phyloP scores from a whole-genome alignment of 1,140 invertebrate species.

The Pinna nobilis region DNA sequence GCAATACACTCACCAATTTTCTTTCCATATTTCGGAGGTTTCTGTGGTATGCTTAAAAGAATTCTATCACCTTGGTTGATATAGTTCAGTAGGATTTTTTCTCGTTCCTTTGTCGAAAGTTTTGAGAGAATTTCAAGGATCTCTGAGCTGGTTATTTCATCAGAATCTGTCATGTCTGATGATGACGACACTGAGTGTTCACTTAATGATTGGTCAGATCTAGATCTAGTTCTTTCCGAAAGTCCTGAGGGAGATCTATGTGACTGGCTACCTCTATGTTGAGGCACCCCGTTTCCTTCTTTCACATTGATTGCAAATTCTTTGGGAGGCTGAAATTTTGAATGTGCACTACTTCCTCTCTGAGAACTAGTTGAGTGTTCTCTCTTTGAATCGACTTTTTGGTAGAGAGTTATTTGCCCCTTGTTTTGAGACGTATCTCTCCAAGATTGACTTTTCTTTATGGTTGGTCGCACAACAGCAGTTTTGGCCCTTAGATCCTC shows the following conservation, averaged over 20 bases:
- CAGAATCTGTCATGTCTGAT: slow-evolving; percentile 40
- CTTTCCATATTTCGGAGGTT: slow-evolving; percentile 61
- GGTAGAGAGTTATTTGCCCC: neutral
- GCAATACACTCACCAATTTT: slow-evolving; percentile 60
- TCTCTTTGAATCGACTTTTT: neutral
- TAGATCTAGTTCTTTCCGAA: slow-evolving; percentile 8
- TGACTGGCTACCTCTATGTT: slow-evolving; percentile 15
- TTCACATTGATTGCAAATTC: slow-evolving; percentile 47
- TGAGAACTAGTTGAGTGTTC: neutral
- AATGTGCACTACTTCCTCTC: slow-evolving; percentile 41
- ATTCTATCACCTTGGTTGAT: slow-evolving; percentile 57
- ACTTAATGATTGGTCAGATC: slow-evolving; percentile 32
- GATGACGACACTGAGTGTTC: slow-evolving; percentile 8
- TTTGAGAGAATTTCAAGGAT: slow-evolving; percentile 33
- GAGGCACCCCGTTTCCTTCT: slow-evolving; percentile 12
- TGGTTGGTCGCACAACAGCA: slow-evolving; percentile 36
- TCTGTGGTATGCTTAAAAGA: slow-evolving; percentile 54
- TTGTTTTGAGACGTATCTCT: slow-evolving; percentile 34
- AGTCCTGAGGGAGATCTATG: slow-evolving; percentile 2
- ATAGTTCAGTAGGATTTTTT: slow-evolving; percentile 49
- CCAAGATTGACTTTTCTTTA: slow-evolving; percentile 33
- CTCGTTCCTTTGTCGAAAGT: slow-evolving; percentile 54
- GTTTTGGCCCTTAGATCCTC: slow-evolving; percentile 34
- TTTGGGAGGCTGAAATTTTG: slow-evolving; percentile 48
- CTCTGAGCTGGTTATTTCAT: slow-evolving; percentile 31